A percentile compares a stretch with the other conserved stretches of the same genome.
Evolutionary conservation across 2,888 invertebrate genomes (phyloP).

Genomic region (Napeogenes inachia): DNA sequence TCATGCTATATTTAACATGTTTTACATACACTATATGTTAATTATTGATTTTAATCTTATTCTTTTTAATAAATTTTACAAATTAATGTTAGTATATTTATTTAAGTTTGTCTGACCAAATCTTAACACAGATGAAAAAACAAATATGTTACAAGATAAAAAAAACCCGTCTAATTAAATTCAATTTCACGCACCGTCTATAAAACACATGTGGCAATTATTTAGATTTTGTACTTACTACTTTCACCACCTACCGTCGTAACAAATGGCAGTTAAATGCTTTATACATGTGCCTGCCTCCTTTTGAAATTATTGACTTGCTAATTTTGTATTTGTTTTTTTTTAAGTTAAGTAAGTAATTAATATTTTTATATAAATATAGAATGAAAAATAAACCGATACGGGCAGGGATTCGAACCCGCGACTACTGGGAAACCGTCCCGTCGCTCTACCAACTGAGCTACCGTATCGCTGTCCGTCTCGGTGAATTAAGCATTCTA

Average conservation of each 20-base stretch:
- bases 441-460: too few relatives aligned
- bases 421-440: too few relatives aligned
- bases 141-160: too few relatives aligned
- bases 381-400: too few relatives aligned
- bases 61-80: not conserved
- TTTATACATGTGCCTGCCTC: not conserved
- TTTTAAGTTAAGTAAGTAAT: not conserved
- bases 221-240: constrained; percentile 27
- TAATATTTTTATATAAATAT: too few relatives aligned
- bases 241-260: constrained; percentile 28
- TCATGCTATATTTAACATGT: constrained; percentile 3
- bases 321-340: constrained; percentile 8
- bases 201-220: constrained; percentile 19
- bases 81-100: not conserved
- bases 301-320: constrained; percentile 9
- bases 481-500: too few relatives aligned
- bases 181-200: constrained; percentile 31
- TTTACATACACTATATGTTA: not conserved
- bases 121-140: too few relatives aligned
- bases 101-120: too few relatives aligned
- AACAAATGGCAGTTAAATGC: constrained; percentile 23
- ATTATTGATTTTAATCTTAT: constrained; percentile 6
- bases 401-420: too few relatives aligned
- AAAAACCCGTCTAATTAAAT: constrained; percentile 18
- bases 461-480: too few relatives aligned